A percentile compares a stretch with the other conserved stretches of the same genome.
Conservation (phyloP, 1,140 invertebrate genomes). For the Periplaneta americana region DNA sequence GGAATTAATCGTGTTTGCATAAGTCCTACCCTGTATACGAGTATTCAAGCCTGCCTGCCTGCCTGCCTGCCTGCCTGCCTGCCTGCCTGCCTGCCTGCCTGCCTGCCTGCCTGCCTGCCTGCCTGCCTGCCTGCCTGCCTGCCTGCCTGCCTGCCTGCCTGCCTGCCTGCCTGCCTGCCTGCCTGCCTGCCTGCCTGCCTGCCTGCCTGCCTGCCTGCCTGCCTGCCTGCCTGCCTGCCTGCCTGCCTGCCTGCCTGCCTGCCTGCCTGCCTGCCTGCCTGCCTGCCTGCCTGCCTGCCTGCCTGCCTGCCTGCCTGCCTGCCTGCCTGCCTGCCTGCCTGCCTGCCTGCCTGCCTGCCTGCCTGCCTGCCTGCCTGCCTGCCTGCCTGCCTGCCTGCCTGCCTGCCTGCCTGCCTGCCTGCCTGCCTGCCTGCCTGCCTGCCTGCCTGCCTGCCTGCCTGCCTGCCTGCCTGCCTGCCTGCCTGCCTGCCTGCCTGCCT, state of each 20-base stretch:
- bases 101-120: neutral
- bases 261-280: neutral
- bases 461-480: neutral
- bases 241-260: neutral
- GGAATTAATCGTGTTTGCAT: too few species aligned
- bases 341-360: neutral
- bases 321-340: neutral
- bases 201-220: neutral
- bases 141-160: neutral
- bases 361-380: neutral
- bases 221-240: neutral
- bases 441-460: neutral
- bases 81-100: neutral
- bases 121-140: neutral
- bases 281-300: neutral
- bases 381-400: neutral
- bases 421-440: neutral
- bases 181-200: neutral
- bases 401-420: neutral
- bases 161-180: neutral
- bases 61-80: neutral
- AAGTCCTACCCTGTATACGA: too few species aligned
- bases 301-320: neutral
- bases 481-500: neutral
- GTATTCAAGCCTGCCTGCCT: neutral